Percentiles rank a stretch among this genome's conserved stretches.
Conservation (phyloP, 1,140 invertebrate genomes). For the Potamilus streckersoni region DNA sequence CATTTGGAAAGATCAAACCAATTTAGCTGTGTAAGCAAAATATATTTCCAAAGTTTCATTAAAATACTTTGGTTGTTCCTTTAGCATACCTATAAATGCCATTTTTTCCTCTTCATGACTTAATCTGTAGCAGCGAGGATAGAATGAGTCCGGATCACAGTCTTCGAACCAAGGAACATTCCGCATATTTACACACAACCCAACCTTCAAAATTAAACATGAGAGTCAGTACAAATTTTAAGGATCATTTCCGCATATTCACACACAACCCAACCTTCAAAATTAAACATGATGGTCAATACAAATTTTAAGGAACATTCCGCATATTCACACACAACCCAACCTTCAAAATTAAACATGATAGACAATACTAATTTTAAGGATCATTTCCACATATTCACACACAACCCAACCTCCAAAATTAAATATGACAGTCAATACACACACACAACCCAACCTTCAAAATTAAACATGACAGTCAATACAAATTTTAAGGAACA, state of each 20-base stretch:
- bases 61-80: neutral
- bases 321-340: conserved; percentile 83
- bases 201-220: conserved; percentile 49
- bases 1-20: conserved; percentile 1
- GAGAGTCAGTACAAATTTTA: conserved; percentile 56
- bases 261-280: conserved; percentile 76
- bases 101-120: conserved; percentile 84
- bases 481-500: conserved; percentile 74
- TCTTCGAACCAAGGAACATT: conserved; percentile 92
- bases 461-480: neutral
- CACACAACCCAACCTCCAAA: conserved; percentile 75
- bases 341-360: conserved; percentile 44
- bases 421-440: too few species aligned
- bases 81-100: conserved; percentile 77
- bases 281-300: too few species aligned
- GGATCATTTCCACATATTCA: conserved; percentile 87
- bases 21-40: neutral
- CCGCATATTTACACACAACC: conserved; percentile 83
- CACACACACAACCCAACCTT: conserved; percentile 76
- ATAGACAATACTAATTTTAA: conserved; percentile 57
- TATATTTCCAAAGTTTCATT: too few species aligned
- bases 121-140: conserved; percentile 83
- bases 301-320: conserved; percentile 78
- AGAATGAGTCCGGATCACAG: conserved; percentile 82
- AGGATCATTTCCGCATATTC: conserved; percentile 86